Base-by-base conservation (phyloP, 2,888 invertebrate species). In the Drosophila nr. medialis region DNA sequence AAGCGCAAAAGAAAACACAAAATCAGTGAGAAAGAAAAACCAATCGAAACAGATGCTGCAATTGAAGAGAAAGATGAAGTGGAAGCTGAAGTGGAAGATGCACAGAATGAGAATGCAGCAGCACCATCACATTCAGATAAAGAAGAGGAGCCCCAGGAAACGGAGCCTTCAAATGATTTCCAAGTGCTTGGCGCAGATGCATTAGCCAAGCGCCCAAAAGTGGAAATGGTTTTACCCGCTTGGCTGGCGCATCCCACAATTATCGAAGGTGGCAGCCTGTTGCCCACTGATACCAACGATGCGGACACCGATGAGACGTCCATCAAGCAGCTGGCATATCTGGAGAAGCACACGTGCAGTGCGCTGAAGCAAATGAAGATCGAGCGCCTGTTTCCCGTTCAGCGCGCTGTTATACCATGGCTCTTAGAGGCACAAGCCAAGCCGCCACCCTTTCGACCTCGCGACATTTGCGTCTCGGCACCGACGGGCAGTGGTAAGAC, bases 401-500 rank as follows among this genome's bases (percentile, higher is more conserved):
- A 98, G 94, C 94, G 94, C 54, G 94, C 95, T 90, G 95, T 97
- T 0, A 95, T 98, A 76, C 96, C 96, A 6, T 97, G 96, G 94
- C 93, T 98, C 58, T 91, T 97, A 38, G 93, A 95, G 83, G 95
- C 95, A 73, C 94, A 95, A 78, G 91, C 94, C 75, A 93, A 95
- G 78, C 94, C 95, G 65, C 91, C 93, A 86, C 93, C 94, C 34
- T 94, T 96, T 83, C 95, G 97, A 93, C 96, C 98, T 0, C 95
- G 96, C 80, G 99, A 99, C 92, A 94, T 99, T 60, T 99, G 99
- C 93, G 97, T 99, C 34, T 98, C 98, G 49, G 98, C 99, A 24
- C 99, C 99, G 1, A 99, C 99, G 2, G 99, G 99, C 24, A 99
- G 98, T 94, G 99, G 99, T 27, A 99, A 99, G 94, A 99, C 99